Evolutionary conservation across 2,888 invertebrate genomes (phyloP), one percentile per base, ranked within the genome.

Genomic region (Limnephilus marmoratus): DNA sequence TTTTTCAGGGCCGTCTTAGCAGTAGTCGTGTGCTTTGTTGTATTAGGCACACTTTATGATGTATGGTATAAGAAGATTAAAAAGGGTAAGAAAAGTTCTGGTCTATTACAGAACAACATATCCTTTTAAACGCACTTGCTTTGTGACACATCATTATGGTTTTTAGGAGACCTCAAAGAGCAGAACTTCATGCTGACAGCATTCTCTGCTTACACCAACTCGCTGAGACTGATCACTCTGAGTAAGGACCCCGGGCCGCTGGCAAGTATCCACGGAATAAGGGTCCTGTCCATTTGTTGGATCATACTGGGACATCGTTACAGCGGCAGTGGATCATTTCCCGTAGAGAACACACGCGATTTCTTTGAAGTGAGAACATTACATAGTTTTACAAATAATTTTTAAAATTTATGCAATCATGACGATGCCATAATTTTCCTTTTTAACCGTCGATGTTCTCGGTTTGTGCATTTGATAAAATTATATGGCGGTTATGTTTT

Each of bases 251-350:
- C 91, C 18, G 91, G 89, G 9, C 92, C 93, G 9, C 85, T 93
- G 37, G 87, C 90, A 11, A 92, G 93, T 85, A 41, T 94, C 15
- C 85, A 94, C 81, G 94, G 94, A 85, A 93, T 94, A 15, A 92
- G 94, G 81, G 81, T 90, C 31, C 53, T 93, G 68, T 93, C 93
- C 4, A 93, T 94, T 80, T 81, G 93, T 81, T 94, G 94, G 94
- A 87, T 94, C 9, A 90, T 93, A 37, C n/a, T 93, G n/a, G 90
- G 90, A 34, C 93, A 93, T 81, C 88, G 93, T 90, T 93, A 92
- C 37, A 68, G 68, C 68, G 68, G 24, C 24, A 68, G 68, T 68
- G 68, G 68, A 68, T 68, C 68, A 24, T 68, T 68, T n/a, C 68
- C 68, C n/a, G 68, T 68, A 9, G 68, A 68, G 68, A 68, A n/a